phyloP scores from a whole-genome alignment of 2,113 vertebrate genomes.

The Amphiprion ocellaris region DNA sequence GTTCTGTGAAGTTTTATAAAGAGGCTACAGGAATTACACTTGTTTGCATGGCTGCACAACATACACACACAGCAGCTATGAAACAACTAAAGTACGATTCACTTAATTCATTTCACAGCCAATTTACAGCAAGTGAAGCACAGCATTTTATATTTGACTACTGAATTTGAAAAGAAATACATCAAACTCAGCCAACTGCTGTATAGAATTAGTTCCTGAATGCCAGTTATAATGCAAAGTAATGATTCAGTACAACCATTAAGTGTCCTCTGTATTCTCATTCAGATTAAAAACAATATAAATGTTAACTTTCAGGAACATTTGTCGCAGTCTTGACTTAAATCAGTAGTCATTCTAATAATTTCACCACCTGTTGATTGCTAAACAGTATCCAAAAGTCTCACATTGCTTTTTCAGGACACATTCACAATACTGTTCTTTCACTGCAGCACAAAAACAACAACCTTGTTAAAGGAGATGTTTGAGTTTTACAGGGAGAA shows the following conservation, averaged over 20 bases:
- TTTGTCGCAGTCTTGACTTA: no score
- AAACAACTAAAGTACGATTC: no score
- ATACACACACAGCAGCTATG: no score
- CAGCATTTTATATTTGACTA: background rate
- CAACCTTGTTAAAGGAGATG: background rate
- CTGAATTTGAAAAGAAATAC: background rate
- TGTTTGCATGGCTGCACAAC: background rate
- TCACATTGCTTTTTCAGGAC: no score
- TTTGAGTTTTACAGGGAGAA: background rate
- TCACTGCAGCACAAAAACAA: background rate
- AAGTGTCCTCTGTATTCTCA: no score
- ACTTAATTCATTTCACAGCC: no score
- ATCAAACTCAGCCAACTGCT: background rate
- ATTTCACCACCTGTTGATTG: background rate
- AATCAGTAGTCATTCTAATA: no score
- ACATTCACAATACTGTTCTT: background rate
- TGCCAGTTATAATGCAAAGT: no score
- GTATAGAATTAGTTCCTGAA: no score
- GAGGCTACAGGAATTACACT: background rate
- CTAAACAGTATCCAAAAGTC: background rate
- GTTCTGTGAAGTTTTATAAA: slow-evolving; percentile 25
- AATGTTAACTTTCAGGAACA: no score
- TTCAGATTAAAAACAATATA: no score
- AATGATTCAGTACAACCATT: background rate
- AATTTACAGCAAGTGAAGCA: background rate